Evolutionary conservation across 2,888 invertebrate species (phyloP).

Genomic region (Philaethria dido): DNA sequence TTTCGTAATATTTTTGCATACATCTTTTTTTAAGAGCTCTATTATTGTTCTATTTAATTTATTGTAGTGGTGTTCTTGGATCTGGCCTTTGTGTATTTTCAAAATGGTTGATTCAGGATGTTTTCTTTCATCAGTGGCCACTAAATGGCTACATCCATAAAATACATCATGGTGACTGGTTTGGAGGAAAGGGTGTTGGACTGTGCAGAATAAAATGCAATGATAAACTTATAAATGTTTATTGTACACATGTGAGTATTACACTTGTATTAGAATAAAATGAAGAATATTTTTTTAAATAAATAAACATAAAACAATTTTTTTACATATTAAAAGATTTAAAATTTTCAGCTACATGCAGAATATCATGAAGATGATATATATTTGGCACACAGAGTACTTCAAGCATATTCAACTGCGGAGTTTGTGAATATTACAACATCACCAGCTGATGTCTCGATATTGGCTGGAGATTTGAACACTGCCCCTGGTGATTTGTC

Average conservation of each 20-base stretch:
- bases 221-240: constrained; percentile 90
- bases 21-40: too few relatives aligned
- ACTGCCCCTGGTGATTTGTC: constrained; percentile 94
- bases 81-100: constrained; percentile 95
- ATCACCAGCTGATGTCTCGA: constrained; percentile 89
- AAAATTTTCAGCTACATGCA: constrained; percentile 91
- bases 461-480: constrained; percentile 98
- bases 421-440: constrained; percentile 96
- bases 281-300: too few relatives aligned
- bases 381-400: constrained; percentile 95
- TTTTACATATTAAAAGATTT: neutral
- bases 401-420: constrained; percentile 97
- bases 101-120: constrained; percentile 91
- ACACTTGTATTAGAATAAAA: neutral
- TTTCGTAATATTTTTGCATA: neutral
- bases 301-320: neutral
- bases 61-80: constrained; percentile 93
- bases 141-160: constrained; percentile 99
- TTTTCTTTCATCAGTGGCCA: constrained; percentile 96
- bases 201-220: constrained; percentile 89
- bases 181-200: constrained; percentile 97
- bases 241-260: constrained; percentile 94
- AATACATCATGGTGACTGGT: constrained; percentile 99
- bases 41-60: neutral
- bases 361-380: constrained; percentile 95